Conservation (phyloP, 2,113 vertebrate species). For the Microtus richardsoni region DNA sequence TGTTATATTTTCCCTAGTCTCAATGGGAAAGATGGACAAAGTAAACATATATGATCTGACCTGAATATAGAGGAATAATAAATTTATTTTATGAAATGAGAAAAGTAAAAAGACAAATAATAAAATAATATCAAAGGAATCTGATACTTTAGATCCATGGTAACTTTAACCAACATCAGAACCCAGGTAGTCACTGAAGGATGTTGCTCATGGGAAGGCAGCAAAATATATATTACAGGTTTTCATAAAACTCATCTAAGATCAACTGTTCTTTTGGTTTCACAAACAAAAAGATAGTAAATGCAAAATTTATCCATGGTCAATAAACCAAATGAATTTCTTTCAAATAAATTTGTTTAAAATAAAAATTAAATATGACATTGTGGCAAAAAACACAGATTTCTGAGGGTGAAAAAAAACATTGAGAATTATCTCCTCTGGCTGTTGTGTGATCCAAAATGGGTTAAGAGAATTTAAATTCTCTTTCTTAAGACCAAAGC, state of each 20-base stretch:
- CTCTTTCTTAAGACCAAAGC: not conserved
- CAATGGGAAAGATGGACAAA: not conserved
- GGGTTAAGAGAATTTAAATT: not conserved
- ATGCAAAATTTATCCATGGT: too few species aligned
- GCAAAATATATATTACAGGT: not conserved
- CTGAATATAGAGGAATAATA: not conserved
- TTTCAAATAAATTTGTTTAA: not conserved
- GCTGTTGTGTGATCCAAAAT: not conserved
- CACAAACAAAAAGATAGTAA: not conserved
- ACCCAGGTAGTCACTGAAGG: not conserved
- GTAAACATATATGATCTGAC: not conserved
- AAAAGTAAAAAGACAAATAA: not conserved
- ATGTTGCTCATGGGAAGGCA: not conserved
- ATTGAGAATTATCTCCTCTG: not conserved
- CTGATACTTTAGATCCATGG: not conserved
- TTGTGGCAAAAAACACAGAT: not conserved
- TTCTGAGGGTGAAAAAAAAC: not conserved
- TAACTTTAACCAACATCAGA: not conserved
- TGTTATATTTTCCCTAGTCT: not conserved
- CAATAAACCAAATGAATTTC: not conserved
- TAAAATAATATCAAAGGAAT: not conserved
- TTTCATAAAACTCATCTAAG: not conserved
- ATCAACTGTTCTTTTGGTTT: not conserved
- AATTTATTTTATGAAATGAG: too few species aligned
- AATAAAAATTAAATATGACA: not conserved